These are phyloP conservation scores for Sanderia malayensis DNA, from an alignment of 30 jellyfish, hydroid and myxozoan species.

Conservation along the genomic window DNA sequence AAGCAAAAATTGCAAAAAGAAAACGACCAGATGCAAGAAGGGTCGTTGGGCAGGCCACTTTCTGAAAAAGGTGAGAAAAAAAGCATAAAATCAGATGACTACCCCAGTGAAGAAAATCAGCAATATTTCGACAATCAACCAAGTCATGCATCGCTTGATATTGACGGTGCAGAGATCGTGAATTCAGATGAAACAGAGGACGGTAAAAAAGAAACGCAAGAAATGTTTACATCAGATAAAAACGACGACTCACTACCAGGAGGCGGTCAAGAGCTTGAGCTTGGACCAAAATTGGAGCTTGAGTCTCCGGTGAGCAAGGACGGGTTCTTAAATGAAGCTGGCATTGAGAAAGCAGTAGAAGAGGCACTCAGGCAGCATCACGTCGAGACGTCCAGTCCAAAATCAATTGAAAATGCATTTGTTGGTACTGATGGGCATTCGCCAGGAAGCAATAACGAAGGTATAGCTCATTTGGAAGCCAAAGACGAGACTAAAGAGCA, in stretches of 20 bases:
- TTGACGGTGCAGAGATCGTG: constrained; percentile 51
- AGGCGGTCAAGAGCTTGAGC: constrained; percentile 37
- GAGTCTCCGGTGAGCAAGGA: constrained; percentile 22
- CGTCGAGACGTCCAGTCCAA: constrained; percentile 8
- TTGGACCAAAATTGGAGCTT: constrained; percentile 44
- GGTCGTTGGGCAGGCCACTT: constrained; percentile 31
- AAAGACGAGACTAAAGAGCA: constrained; percentile 35
- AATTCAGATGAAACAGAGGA: constrained; percentile 1
- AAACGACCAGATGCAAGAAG: constrained; percentile 34
- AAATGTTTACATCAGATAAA: constrained; percentile 36
- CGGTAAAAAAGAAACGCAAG: constrained; percentile 7
- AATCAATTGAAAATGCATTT: constrained; percentile 49
- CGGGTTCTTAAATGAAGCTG: constrained; percentile 61
- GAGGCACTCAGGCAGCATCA: constrained; percentile 52
- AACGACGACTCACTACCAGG: background rate
- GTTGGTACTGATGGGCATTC: constrained; percentile 17
- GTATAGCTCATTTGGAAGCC: too few relatives aligned
- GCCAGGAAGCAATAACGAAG: background rate
- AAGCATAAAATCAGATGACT: constrained; percentile 35
- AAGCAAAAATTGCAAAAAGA: constrained; percentile 21
- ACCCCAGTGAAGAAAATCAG: constrained; percentile 26
- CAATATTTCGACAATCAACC: background rate
- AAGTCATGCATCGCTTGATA: constrained; percentile 49
- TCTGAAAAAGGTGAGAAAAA: constrained; percentile 49
- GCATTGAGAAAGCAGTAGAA: constrained; percentile 61